Percentiles rank a stretch among this genome's conserved stretches.
These are phyloP conservation scores for Lipotes vexillifer DNA, from an alignment of 2,113 vertebrate species.

Conservation along the genomic window DNA sequence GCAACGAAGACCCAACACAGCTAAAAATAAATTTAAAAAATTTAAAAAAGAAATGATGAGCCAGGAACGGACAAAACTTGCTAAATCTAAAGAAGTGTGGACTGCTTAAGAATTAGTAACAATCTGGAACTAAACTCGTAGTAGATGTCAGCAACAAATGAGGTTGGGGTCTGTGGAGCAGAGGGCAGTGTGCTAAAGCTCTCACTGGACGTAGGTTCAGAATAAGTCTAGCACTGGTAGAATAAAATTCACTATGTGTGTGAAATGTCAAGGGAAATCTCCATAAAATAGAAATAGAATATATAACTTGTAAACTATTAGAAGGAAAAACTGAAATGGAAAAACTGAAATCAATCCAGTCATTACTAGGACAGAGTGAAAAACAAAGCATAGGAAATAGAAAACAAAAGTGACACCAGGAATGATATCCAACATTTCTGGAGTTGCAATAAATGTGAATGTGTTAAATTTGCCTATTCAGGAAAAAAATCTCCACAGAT, in stretches of 20 bases:
- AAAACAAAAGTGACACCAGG: background rate
- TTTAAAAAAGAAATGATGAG: background rate
- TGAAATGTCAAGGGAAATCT: background rate
- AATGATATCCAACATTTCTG: background rate
- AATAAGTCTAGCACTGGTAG: background rate
- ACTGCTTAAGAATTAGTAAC: background rate
- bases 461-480: background rate
- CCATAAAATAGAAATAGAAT: background rate
- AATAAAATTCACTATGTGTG: background rate
- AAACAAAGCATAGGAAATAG: background rate
- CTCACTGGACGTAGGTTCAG: background rate
- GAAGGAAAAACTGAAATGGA: background rate
- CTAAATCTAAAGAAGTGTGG: background rate
- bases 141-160: background rate
- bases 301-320: background rate
- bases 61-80: background rate
- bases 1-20: too few relatives aligned
- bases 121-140: background rate
- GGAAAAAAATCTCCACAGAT: background rate
- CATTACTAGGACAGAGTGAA: background rate
- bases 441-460: background rate
- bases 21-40: too few relatives aligned
- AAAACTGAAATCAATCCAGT: background rate
- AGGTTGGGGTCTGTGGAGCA: background rate
- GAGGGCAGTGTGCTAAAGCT: background rate